Evolutionary conservation across 2,113 vertebrate species (phyloP), one percentile per base, ranked within the genome.

Genomic region (Muscicapa adusta): DNA sequence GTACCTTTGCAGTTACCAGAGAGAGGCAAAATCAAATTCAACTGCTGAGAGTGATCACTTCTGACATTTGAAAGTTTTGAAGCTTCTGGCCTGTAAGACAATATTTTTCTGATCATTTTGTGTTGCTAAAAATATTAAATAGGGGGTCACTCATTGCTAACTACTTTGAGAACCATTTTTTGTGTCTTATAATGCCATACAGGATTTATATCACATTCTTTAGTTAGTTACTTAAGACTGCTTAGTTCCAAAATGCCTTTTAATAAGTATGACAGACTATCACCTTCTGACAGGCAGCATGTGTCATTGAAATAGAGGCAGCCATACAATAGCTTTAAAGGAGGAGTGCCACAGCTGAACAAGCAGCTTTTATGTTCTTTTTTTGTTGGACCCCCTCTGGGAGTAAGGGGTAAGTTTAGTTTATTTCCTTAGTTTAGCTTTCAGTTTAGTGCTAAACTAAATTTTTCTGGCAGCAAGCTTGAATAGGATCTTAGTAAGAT

Each of bases 371-470:
- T 92, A 88, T 90, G 56, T 76, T 89, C 62, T 83, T 85, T 90
- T 89, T 83, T 48, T 80, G 50, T 70, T 74, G 65, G 72, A 80
- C 48, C 20, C 24, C 56, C 60, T 84, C 62, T 0, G n/a, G 47
- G 72, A 66, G 5, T 43, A 38, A 57, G 77, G 67, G 14, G 47
- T 60, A 77, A 91, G 73, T 95, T 95, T 85, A 81, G 89, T 94
- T 95, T 95, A 81, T 92, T 95, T 68, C 80, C n/a, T 86, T 87
- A 87, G 73, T 95, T 91, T 84, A 94, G 51, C 73, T 89, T 92
- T 89, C 6, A 6, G 50, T 74, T 84, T 92, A 94, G 56, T 65
- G 53, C 82, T 88, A 50, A 90, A 80, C 75, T 74, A 62, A 63
- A 86, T 60, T 88, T 70, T 91, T 88, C 68, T 95, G 92, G 65